Conservation (phyloP, 2,888 invertebrate species). For the Hymenopus coronatus region DNA sequence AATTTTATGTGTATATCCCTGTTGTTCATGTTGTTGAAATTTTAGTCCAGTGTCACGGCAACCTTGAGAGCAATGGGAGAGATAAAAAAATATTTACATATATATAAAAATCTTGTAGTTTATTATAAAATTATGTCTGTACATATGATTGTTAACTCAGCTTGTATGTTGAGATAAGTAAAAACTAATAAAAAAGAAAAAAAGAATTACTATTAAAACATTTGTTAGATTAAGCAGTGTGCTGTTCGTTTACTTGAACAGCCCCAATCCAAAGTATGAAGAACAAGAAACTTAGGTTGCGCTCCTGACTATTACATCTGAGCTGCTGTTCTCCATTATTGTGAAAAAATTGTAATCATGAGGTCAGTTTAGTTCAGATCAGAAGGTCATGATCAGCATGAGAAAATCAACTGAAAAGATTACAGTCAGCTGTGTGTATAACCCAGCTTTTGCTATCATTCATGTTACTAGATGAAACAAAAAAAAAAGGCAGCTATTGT, state of each 20-base stretch:
- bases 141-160: constrained; percentile 26
- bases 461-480: background rate
- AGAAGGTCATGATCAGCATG: background rate
- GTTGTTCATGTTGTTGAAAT: constrained; percentile 7
- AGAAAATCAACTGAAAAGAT: background rate
- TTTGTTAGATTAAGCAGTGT: background rate
- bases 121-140: constrained; percentile 16
- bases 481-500: background rate
- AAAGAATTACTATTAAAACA: background rate
- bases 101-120: background rate
- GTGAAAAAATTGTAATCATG: background rate
- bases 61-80: constrained; percentile 2
- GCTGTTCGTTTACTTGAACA: background rate
- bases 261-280: background rate
- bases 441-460: background rate
- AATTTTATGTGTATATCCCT: constrained; percentile 7
- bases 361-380: background rate
- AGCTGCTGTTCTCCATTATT: background rate
- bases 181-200: background rate
- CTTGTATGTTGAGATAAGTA: constrained; percentile 20
- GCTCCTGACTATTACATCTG: background rate
- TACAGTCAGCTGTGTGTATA: background rate
- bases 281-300: background rate
- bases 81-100: background rate
- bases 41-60: constrained; percentile 10